Percentiles rank a stretch among this genome's conserved stretches.
Evolutionary conservation across 2,888 invertebrate species (phyloP).

Genomic region (Epistrophella euchroma): DNA sequence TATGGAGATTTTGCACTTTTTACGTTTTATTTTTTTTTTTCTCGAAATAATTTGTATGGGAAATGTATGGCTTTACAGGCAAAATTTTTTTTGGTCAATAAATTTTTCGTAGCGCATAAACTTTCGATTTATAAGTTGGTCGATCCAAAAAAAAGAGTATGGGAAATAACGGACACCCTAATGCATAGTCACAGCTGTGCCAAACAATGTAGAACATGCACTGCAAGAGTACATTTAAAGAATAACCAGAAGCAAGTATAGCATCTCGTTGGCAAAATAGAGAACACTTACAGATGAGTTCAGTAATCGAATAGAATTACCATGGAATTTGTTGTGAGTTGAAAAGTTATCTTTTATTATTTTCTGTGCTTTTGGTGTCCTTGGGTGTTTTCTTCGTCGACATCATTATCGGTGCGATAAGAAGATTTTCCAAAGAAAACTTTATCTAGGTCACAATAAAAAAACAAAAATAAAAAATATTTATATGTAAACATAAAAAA

Average conservation of each 20-base stretch:
- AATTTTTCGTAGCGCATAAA: no score
- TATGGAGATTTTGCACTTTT: no score
- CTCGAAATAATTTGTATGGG: no score
- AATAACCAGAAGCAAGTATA: conserved; percentile 25
- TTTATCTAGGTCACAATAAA: not conserved
- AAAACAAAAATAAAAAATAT: not conserved
- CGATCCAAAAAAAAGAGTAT: no score
- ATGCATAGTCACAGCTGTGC: conserved; percentile 22
- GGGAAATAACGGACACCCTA: no score
- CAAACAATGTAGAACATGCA: conserved; percentile 30
- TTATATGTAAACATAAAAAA: no score
- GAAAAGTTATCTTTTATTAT: conserved; percentile 37
- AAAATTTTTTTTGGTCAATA: no score
- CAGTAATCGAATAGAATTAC: conserved; percentile 72
- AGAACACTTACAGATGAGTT: conserved; percentile 73
- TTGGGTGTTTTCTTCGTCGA: conserved; percentile 33
- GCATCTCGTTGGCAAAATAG: conserved; percentile 54
- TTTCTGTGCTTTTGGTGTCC: conserved; percentile 26
- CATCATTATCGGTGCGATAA: conserved; percentile 65
- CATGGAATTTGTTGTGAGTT: conserved; percentile 66
- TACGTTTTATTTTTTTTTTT: no score
- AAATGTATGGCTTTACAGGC: no score
- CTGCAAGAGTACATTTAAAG: conserved; percentile 17
- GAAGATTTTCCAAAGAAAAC: conserved; percentile 45
- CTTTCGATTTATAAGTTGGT: no score